A percentile compares a stretch with the other conserved stretches of the same genome.
These are phyloP conservation scores for Tamias sibiricus DNA, from an alignment of 2,113 vertebrate species.

Conservation along the genomic window DNA sequence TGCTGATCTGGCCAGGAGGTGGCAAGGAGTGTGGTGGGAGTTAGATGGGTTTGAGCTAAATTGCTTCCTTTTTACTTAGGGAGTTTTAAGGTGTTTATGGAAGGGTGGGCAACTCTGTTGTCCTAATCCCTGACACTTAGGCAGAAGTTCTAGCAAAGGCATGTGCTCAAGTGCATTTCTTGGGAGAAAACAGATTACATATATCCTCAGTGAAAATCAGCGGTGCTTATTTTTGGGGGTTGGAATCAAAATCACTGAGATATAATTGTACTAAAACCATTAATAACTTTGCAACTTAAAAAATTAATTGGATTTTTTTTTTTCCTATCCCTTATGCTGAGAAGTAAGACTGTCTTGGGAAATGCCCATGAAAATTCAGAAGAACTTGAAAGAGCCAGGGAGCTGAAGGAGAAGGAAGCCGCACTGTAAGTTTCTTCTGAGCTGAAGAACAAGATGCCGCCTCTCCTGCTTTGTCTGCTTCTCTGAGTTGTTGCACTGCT, in stretches of 20 bases:
- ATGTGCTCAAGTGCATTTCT: background rate
- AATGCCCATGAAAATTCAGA: conserved; percentile 88
- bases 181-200: background rate
- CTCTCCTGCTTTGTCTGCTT: background rate
- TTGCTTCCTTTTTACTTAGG: background rate
- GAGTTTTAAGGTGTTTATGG: background rate
- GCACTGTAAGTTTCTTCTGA: conserved; percentile 92
- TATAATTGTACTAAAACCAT: conserved; percentile 5
- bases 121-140: background rate
- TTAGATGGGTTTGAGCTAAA: background rate
- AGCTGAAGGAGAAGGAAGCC: conserved; percentile 95
- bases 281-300: background rate
- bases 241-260: conserved; percentile 47
- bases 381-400: conserved; percentile 93
- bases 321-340: conserved; percentile 84
- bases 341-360: conserved; percentile 94
- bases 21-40: background rate
- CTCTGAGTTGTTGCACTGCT: background rate
- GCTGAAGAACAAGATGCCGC: background rate
- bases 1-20: background rate
- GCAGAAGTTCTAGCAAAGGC: background rate
- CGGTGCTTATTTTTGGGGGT: background rate
- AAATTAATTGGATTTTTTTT: conserved; percentile 80
- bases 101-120: background rate
- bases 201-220: background rate